Evolutionary conservation across 2,797 vertebrate species (phyloP).

Genomic region (Anguilla anguilla): DNA sequence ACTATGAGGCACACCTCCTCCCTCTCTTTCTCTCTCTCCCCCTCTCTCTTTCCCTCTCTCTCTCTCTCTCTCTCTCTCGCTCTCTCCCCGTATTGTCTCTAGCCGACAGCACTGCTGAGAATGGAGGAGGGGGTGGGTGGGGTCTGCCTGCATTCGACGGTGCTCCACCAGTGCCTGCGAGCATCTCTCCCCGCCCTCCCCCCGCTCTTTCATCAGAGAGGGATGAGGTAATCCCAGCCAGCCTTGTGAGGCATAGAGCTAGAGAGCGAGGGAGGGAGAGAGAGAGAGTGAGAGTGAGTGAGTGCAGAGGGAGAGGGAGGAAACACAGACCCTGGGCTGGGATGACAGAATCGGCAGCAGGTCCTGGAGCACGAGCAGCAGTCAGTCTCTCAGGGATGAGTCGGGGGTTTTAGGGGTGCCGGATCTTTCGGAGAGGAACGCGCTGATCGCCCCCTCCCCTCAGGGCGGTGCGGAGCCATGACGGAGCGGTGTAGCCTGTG

Average conservation of each 20-base stretch:
- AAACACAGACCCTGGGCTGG: constrained; percentile 26
- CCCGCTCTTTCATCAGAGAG: constrained; percentile 76
- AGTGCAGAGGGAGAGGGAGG: constrained; percentile 38
- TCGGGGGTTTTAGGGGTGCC: constrained; percentile 40
- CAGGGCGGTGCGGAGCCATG: constrained; percentile 72
- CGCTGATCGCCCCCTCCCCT: background rate
- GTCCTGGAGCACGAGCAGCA: constrained; percentile 58
- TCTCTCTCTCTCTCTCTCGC: background rate
- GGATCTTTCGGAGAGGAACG: constrained; percentile 19
- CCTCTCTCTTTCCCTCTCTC: background rate
- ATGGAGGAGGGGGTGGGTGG: constrained; percentile 68
- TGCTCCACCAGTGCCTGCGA: constrained; percentile 59
- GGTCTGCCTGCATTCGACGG: constrained; percentile 62
- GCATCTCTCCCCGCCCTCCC: constrained; percentile 50
- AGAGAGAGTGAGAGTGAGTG: constrained; percentile 33
- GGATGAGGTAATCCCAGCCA: constrained; percentile 84
- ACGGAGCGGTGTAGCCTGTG: constrained; percentile 96
- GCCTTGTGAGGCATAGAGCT: constrained; percentile 73
- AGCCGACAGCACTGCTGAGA: constrained; percentile 32
- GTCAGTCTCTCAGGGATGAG: constrained; percentile 46
- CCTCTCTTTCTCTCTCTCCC: background rate
- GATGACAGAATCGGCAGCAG: constrained; percentile 68
- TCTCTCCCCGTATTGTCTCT: constrained; percentile 70
- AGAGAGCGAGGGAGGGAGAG: constrained; percentile 54
- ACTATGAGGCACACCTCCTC: constrained; percentile 42